These are phyloP conservation scores for Odocoileus hemionus DNA, from an alignment of 2,113 vertebrate genomes.

Conservation along the genomic window DNA sequence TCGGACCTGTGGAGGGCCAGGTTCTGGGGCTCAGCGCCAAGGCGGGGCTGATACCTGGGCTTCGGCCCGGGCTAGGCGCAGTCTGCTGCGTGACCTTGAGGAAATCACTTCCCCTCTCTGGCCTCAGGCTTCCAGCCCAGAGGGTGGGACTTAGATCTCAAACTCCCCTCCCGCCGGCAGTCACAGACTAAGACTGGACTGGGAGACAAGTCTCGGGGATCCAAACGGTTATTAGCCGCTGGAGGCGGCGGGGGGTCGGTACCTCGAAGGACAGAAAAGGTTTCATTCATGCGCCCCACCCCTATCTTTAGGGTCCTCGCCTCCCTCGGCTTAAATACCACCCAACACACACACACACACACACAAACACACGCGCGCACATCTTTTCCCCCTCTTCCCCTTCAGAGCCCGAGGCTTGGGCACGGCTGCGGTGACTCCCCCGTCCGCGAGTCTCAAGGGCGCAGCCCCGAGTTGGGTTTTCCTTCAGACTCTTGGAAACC, in stretches of 20 bases:
- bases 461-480: background rate
- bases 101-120: constrained; percentile 48
- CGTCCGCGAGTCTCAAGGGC: background rate
- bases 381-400: background rate
- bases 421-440: background rate
- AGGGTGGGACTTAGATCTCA: constrained; percentile 27
- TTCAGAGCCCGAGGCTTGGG: background rate
- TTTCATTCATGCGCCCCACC: too few species aligned
- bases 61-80: background rate
- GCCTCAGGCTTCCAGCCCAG: constrained; percentile 7
- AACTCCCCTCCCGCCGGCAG: background rate
- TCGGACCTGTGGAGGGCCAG: background rate
- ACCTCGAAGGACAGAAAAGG: background rate
- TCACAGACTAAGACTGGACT: background rate
- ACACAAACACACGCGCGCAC: background rate
- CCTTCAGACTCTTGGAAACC: background rate
- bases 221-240: background rate
- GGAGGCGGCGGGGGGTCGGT: background rate
- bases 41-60: background rate
- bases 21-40: background rate
- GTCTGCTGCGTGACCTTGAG: constrained; percentile 59
- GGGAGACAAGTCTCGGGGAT: background rate
- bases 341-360: background rate
- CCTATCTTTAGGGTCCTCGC: background rate
- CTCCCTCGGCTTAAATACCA: background rate